Percentiles rank a stretch among this genome's conserved stretches.
phyloP scores from a whole-genome alignment of 2,113 vertebrate genomes.

The Zosterops hypoxanthus region DNA sequence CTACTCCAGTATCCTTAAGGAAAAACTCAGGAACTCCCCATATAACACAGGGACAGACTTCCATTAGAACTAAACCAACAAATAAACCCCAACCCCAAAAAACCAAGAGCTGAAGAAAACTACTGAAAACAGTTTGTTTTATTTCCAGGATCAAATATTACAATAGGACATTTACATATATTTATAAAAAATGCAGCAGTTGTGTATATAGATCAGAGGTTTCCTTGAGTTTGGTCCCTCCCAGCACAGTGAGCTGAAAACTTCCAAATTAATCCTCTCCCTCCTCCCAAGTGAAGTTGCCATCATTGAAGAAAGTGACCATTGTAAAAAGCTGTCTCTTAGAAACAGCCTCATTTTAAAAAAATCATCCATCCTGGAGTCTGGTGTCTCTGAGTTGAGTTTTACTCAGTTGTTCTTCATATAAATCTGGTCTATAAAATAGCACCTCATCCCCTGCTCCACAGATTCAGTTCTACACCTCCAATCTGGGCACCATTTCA shows the following conservation, averaged over 20 bases:
- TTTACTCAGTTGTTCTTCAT: background rate
- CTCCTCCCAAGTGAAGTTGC: slow-evolving; percentile 39
- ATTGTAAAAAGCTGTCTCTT: slow-evolving; percentile 49
- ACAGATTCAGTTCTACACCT: background rate
- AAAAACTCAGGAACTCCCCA: background rate
- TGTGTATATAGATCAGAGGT: slow-evolving; percentile 81
- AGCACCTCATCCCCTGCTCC: background rate
- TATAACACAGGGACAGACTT: background rate
- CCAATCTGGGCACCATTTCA: background rate
- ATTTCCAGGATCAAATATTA: slow-evolving; percentile 86
- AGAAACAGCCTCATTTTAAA: slow-evolving; percentile 24
- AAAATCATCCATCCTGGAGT: background rate
- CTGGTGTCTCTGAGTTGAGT: background rate
- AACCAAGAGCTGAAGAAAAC: slow-evolving; percentile 18
- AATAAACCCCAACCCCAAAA: background rate
- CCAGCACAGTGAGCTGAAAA: slow-evolving; percentile 78
- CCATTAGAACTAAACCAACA: background rate
- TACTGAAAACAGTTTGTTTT: slow-evolving; percentile 80
- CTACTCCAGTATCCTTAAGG: background rate
- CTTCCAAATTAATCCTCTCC: slow-evolving; percentile 55
- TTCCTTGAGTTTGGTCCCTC: slow-evolving; percentile 83
- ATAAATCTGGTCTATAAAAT: background rate
- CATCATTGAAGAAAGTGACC: slow-evolving; percentile 51
- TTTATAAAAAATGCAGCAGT: slow-evolving; percentile 87
- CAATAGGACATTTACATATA: slow-evolving; percentile 85